Evolutionary conservation across 2,113 vertebrate species (phyloP).

Genomic region (Entosphenus tridentatus): DNA sequence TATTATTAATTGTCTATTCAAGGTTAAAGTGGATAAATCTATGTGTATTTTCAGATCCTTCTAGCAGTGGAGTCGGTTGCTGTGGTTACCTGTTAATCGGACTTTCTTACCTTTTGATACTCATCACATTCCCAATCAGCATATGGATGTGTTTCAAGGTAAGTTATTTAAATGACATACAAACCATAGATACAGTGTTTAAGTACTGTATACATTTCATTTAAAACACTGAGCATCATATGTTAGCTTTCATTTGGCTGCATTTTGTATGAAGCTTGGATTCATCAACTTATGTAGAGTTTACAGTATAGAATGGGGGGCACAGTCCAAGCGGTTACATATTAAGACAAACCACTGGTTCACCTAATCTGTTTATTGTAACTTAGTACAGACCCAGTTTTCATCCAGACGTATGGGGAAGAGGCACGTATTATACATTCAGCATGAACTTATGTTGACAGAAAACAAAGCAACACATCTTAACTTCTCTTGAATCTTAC

Average conservation of each 20-base stretch:
- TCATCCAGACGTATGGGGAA: not conserved
- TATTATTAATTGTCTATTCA: no score
- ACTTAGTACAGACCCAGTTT: not conserved
- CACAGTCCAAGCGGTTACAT: no score
- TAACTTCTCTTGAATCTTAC: not conserved
- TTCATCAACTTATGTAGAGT: not conserved
- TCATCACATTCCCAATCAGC: conserved; percentile 12
- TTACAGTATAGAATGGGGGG: no score
- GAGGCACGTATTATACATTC: not conserved
- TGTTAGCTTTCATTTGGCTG: not conserved
- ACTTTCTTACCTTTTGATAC: conserved; percentile 9
- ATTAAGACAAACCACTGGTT: no score
- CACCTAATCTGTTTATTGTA: not conserved
- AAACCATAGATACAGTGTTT: not conserved
- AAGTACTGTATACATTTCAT: not conserved
- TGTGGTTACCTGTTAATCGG: conserved; percentile 9
- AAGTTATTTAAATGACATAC: not conserved
- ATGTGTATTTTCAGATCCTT: conserved; percentile 5
- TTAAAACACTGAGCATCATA: not conserved
- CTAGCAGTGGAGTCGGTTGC: not conserved
- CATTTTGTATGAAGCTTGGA: not conserved
- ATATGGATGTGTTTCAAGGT: conserved; percentile 13
- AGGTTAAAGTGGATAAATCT: not conserved
- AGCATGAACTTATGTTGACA: not conserved
- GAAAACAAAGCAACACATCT: not conserved